Percentiles rank a stretch among this genome's conserved stretches.
phyloP scores from a whole-genome alignment of 1,140 invertebrate species.

The Formica selysi region DNA sequence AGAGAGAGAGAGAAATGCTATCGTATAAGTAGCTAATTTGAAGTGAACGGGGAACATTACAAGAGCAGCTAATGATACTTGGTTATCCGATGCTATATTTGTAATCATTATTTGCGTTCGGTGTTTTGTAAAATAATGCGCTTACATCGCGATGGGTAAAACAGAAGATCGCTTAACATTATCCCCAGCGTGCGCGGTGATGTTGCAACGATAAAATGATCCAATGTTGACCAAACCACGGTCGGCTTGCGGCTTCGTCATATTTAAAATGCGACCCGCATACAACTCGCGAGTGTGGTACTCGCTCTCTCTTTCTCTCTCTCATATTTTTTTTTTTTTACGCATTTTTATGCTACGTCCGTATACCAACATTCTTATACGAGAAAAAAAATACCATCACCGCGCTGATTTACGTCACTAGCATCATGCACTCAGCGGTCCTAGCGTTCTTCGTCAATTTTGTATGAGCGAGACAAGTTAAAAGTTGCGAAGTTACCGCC shows the following conservation, averaged over 20 bases:
- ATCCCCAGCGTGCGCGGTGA: background rate
- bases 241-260: conserved; percentile 40
- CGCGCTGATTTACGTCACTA: conserved; percentile 57
- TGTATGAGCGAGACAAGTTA: conserved; percentile 46
- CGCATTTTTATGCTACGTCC: conserved; percentile 42
- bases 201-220: conserved; percentile 54
- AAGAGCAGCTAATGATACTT: conserved; percentile 2
- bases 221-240: conserved; percentile 46
- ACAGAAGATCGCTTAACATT: conserved; percentile 29
- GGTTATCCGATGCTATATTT: conserved; percentile 26
- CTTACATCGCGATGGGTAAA: conserved; percentile 1
- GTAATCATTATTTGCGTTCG: conserved; percentile 14
- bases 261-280: conserved; percentile 64
- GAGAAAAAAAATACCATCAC: conserved; percentile 27
- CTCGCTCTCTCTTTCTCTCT: background rate
- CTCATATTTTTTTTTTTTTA: conserved; percentile 12
- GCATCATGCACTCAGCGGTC: background rate
- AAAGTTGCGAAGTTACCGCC: conserved; percentile 60
- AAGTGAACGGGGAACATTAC: conserved; percentile 16
- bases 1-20: too few species aligned
- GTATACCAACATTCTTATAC: conserved; percentile 45
- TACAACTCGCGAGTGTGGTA: conserved; percentile 29
- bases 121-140: conserved; percentile 39
- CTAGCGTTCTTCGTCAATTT: conserved; percentile 52
- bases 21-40: conserved; percentile 39